Percentiles rank a stretch among this genome's conserved stretches.
These are phyloP conservation scores for Conopomorpha cramerella DNA, from an alignment of 1,140 invertebrate genomes.

Conservation along the genomic window DNA sequence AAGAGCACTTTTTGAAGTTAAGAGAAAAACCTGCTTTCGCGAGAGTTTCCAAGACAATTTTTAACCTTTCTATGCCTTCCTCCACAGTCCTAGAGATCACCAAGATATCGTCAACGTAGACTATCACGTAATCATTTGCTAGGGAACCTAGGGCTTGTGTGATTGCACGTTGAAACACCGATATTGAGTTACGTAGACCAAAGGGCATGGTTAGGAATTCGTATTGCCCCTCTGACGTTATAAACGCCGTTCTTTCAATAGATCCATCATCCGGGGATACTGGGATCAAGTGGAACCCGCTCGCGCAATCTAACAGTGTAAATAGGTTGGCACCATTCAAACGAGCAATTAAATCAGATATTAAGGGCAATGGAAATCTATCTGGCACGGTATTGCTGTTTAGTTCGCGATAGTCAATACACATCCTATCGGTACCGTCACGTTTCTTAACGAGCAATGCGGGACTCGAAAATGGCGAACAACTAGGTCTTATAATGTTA, in stretches of 20 bases:
- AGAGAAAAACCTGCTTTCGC: slow-evolving; percentile 7
- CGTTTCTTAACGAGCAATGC: slow-evolving; percentile 13
- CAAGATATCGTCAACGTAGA: slow-evolving; percentile 8
- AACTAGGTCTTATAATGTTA: slow-evolving; percentile 4
- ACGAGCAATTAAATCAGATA: slow-evolving; percentile 44
- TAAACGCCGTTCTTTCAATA: slow-evolving; percentile 44
- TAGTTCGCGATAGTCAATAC: slow-evolving; percentile 35
- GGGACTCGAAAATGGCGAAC: slow-evolving; percentile 10
- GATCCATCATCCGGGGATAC: slow-evolving; percentile 25
- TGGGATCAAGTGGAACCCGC: slow-evolving; percentile 49
- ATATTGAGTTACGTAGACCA: too few relatives aligned
- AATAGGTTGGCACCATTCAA: slow-evolving; percentile 8
- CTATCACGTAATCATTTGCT: slow-evolving; percentile 3
- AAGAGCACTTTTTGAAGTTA: slow-evolving; percentile 14
- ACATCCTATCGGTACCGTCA: slow-evolving; percentile 13
- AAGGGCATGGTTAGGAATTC: slow-evolving; percentile 11
- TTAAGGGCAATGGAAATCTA: slow-evolving; percentile 42
- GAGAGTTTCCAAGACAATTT: not conserved
- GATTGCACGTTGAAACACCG: slow-evolving; percentile 17
- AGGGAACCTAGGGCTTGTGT: slow-evolving; percentile 7
- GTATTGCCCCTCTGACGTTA: slow-evolving; percentile 30
- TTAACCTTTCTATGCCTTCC: slow-evolving; percentile 1
- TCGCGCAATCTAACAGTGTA: slow-evolving; percentile 21
- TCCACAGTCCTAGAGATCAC: not conserved
- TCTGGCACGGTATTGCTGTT: slow-evolving; percentile 44